Base-by-base conservation (phyloP, 2,888 invertebrate species). In the Autographa gamma region DNA sequence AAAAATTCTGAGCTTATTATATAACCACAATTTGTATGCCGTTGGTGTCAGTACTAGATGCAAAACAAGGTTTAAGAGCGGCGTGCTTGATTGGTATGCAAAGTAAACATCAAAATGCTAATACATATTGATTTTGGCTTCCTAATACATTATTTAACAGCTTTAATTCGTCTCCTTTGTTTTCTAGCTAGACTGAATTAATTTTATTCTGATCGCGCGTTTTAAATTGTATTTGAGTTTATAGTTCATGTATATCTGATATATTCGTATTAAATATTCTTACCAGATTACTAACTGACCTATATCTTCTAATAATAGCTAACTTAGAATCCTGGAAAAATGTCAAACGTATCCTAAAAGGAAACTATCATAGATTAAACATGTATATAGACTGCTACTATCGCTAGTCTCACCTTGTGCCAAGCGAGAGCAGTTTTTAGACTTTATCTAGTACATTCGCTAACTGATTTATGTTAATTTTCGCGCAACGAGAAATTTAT, bases 121-220 rank as follows among this genome's bases (percentile, higher is more conserved):
- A 48, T 48, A n/a, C n/a, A n/a, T n/a, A n/a, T n/a, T n/a, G n/a
- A n/a, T n/a, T n/a, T n/a, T n/a, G n/a, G n/a, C n/a, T n/a, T n/a
- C n/a, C 48, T 48, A 48, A 48, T 48, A 48, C 48, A n/a, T 48
- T 48, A 48, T 48, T 48, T 48, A 48, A 48, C n/a, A 48, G 6
- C 4, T 48, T 48, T n/a, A n/a, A 48, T 5, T 8, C 48, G n/a
- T n/a, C 48, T 48, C 48, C 48, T 48, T 48, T 48, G 48, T 48
- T n/a, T 0, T 16, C n/a, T n/a, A 13, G 11, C 41, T 41, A 48
- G 48, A 48, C 48, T n/a, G 48, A 48, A n/a, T 48, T n/a, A 48
- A 48, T 48, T n/a, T n/a, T n/a, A n/a, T n/a, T n/a, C 43, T 3
- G 14, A 14, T 16, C 16, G 16, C 48, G 16, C 2, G 16, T n/a